Conservation (phyloP, 2,113 vertebrate species). For the Zosterops borbonicus region DNA sequence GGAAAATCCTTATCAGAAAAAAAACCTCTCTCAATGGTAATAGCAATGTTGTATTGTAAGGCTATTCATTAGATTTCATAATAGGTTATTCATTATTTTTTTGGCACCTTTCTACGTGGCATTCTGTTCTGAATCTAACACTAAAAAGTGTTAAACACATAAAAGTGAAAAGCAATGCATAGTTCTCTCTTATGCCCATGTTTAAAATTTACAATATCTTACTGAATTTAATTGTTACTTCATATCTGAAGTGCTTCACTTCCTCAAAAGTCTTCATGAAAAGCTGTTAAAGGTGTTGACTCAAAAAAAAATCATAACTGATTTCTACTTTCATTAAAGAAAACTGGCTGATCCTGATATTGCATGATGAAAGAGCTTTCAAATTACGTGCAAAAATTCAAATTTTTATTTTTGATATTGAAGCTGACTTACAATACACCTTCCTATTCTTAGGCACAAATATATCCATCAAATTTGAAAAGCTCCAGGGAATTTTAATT, state of each 20-base stretch:
- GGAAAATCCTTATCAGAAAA: background rate
- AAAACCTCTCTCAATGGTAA: fast-evolving
- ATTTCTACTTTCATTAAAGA: background rate
- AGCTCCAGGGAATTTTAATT: background rate
- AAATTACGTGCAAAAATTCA: background rate
- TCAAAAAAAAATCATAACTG: background rate
- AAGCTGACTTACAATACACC: background rate
- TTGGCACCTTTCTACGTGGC: background rate
- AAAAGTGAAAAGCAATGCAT: background rate
- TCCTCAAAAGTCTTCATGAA: background rate
- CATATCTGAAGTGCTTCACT: background rate
- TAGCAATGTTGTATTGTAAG: background rate
- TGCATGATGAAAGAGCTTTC: background rate
- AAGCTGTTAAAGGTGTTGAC: background rate
- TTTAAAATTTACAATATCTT: background rate
- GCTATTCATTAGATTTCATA: background rate
- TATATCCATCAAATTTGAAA: background rate
- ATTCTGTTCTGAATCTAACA: background rate
- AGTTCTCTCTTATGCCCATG: background rate
- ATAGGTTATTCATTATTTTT: background rate
- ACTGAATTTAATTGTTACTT: background rate
- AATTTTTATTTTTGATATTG: background rate
- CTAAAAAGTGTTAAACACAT: background rate
- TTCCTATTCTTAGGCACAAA: background rate
- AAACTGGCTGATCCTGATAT: background rate